Evolutionary conservation across 2,797 vertebrate genomes (phyloP).

Genomic region (Agapornis canus): DNA sequence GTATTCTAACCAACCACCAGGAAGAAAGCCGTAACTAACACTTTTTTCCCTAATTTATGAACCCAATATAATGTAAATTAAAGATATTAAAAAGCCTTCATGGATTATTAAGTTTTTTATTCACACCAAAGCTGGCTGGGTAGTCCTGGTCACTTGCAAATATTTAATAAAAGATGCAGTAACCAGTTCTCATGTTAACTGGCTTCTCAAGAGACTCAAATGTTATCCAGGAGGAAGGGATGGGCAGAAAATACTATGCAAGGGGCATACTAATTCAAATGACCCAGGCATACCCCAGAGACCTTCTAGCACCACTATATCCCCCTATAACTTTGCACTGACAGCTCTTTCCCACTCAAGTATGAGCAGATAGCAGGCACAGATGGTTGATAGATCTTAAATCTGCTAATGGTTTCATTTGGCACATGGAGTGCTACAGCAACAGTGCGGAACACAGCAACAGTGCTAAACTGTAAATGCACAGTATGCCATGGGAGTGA

Average conservation of each 20-base stretch:
- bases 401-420: constrained; percentile 23
- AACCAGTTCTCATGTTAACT: not conserved
- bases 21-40: not conserved
- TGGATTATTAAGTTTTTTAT: not conserved
- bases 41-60: not conserved
- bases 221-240: not conserved
- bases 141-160: not conserved
- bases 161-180: not conserved
- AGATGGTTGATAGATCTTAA: constrained; percentile 3
- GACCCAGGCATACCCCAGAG: not conserved
- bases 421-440: not conserved
- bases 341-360: not conserved
- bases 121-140: not conserved
- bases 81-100: not conserved
- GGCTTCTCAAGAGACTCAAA: not conserved
- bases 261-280: not conserved
- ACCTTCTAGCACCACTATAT: not conserved
- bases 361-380: not conserved
- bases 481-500: not conserved
- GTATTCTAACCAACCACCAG: not conserved
- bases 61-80: not conserved
- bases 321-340: not conserved
- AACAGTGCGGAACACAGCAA: not conserved
- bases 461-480: not conserved
- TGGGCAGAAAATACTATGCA: not conserved